A percentile compares a stretch with the other conserved stretches of the same genome.
phyloP scores from a whole-genome alignment of 1,140 invertebrate species.

The Drosophila ironensis region DNA sequence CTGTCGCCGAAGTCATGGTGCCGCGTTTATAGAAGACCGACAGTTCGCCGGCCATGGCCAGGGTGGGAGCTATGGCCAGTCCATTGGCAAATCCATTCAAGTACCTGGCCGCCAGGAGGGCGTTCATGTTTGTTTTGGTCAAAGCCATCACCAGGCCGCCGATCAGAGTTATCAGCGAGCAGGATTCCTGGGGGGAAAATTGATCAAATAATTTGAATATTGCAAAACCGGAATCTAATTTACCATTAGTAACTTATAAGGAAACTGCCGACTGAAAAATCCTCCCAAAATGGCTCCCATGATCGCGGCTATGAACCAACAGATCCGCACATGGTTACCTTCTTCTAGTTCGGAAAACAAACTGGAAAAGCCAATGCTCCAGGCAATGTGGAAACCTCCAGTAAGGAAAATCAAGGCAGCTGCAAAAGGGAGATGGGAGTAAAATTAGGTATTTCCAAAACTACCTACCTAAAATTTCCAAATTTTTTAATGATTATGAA shows the following conservation, averaged over 20 bases:
- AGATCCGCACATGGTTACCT: slow-evolving; percentile 38
- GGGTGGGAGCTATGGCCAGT: slow-evolving; percentile 37
- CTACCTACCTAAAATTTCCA: too few species aligned
- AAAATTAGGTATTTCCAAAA: too few species aligned
- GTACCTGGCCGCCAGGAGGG: slow-evolving; percentile 48
- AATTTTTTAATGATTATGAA: too few species aligned
- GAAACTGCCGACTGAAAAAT: slow-evolving; percentile 8
- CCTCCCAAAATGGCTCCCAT: slow-evolving; percentile 30
- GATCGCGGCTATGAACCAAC: slow-evolving; percentile 60
- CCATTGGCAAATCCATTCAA: slow-evolving; percentile 64
- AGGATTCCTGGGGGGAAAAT: slow-evolving; percentile 34
- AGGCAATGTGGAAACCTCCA: slow-evolving; percentile 67
- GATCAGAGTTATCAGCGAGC: slow-evolving; percentile 39
- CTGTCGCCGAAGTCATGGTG: slow-evolving; percentile 29
- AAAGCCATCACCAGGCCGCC: slow-evolving; percentile 38
- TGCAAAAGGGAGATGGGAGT: slow-evolving; percentile 2
- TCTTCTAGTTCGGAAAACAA: slow-evolving; percentile 16
- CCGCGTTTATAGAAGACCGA: slow-evolving; percentile 58
- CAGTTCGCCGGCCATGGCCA: slow-evolving; percentile 53
- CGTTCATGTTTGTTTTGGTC: not conserved
- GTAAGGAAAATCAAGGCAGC: slow-evolving; percentile 58
- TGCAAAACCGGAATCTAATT: not conserved
- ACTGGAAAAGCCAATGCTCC: slow-evolving; percentile 58
- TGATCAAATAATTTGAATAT: not conserved
- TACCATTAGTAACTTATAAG: slow-evolving; percentile 53